These are phyloP conservation scores for Silvanus unidentatus DNA, from an alignment of 2,888 invertebrate species.

Conservation along the genomic window DNA sequence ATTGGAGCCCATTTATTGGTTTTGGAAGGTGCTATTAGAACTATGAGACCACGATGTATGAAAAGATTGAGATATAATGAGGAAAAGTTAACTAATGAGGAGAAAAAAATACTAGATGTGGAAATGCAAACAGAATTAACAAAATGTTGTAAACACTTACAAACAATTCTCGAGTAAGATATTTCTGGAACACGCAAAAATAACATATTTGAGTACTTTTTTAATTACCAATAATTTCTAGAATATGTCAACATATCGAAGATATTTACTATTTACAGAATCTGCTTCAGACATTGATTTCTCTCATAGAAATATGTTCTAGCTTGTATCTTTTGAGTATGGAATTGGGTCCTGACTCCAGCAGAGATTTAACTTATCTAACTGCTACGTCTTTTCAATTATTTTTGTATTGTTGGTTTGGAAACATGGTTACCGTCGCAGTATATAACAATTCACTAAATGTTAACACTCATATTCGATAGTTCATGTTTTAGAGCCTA, in stretches of 20 bases:
- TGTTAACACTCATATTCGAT: neutral
- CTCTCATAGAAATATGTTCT: constrained; percentile 23
- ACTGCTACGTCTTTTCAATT: constrained; percentile 17
- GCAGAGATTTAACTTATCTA: constrained; percentile 19
- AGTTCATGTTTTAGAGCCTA: constrained; percentile 12
- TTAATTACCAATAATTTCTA: too few relatives aligned
- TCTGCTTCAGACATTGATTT: constrained; percentile 22
- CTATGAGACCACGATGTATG: constrained; percentile 16
- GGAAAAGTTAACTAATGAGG: constrained; percentile 6
- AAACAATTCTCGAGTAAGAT: constrained; percentile 16
- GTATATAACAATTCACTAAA: constrained; percentile 10
- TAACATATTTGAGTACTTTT: too few relatives aligned
- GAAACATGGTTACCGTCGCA: constrained; percentile 19
- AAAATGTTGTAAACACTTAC: constrained; percentile 22
- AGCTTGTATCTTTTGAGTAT: constrained; percentile 22
- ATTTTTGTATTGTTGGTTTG: constrained; percentile 22
- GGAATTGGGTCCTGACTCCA: constrained; percentile 13
- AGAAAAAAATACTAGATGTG: constrained; percentile 7
- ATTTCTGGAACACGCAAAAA: too few relatives aligned
- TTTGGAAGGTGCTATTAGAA: constrained; percentile 22
- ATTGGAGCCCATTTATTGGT: constrained; percentile 22
- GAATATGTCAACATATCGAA: constrained; percentile 18
- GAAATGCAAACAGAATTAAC: constrained; percentile 22
- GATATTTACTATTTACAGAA: constrained; percentile 22
- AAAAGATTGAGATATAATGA: neutral